These are phyloP conservation scores for Lymantria monacha DNA, from an alignment of 2,888 invertebrate species.

Conservation along the genomic window DNA sequence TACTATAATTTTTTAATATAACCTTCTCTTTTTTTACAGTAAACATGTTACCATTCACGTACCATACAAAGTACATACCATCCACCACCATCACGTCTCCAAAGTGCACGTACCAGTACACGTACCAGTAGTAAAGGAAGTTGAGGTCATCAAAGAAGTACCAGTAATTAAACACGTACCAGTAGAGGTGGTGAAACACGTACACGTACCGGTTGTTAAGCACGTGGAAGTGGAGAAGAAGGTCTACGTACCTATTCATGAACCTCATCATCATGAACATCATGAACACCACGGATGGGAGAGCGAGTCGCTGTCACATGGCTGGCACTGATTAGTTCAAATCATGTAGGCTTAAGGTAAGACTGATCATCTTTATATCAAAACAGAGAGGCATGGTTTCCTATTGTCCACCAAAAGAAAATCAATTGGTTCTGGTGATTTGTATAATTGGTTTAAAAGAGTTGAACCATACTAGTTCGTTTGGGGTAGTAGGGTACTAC, in stretches of 20 bases:
- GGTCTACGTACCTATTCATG: conserved; percentile 62
- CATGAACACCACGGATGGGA: conserved; percentile 66
- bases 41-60: conserved; percentile 77
- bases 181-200: conserved; percentile 62
- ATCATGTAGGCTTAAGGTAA: conserved; percentile 53
- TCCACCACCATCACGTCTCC: conserved; percentile 76
- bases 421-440: no score
- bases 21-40: conserved; percentile 33
- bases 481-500: no score
- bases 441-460: no score
- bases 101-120: conserved; percentile 68
- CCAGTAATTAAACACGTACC: conserved; percentile 70
- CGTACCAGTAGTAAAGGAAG: conserved; percentile 71
- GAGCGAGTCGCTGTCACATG: conserved; percentile 72
- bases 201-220: conserved; percentile 63
- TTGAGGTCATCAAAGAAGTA: conserved; percentile 71
- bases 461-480: no score
- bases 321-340: conserved; percentile 68
- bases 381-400: no score
- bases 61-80: conserved; percentile 73
- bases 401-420: no score
- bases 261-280: conserved; percentile 51
- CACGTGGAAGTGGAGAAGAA: conserved; percentile 72
- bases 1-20: no score
- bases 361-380: neutral